Evolutionary conservation across 2,797 vertebrate genomes (phyloP).

Genomic region (Psittacula echo): DNA sequence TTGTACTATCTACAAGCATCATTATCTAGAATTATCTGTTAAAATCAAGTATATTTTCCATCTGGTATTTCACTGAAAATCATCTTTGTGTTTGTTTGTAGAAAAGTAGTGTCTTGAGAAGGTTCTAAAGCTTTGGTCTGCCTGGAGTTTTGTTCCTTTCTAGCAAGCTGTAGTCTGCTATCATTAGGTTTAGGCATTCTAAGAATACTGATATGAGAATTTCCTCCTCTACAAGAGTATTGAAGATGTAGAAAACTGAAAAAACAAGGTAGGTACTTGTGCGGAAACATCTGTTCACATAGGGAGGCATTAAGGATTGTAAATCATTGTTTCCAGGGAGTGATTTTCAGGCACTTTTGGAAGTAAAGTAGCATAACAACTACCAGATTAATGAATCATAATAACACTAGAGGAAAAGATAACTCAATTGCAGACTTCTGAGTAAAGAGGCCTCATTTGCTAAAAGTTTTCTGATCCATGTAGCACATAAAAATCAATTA

Average conservation of each 20-base stretch:
- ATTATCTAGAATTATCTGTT: conserved; percentile 33
- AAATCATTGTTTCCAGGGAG: neutral
- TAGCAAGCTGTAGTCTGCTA: neutral
- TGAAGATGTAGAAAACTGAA: neutral
- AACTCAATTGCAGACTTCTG: neutral
- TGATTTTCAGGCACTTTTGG: conserved; percentile 1
- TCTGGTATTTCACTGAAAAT: neutral
- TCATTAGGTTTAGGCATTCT: neutral
- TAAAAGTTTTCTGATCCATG: neutral
- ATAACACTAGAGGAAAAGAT: neutral
- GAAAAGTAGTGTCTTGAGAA: neutral
- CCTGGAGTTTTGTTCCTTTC: neutral
- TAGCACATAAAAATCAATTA: neutral
- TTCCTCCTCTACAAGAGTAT: neutral
- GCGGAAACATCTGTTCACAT: neutral
- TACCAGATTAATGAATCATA: neutral
- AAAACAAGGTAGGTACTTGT: neutral
- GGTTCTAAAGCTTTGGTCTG: neutral
- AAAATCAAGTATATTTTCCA: conserved; percentile 38
- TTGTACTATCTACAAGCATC: neutral
- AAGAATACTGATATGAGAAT: neutral
- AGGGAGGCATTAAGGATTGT: neutral
- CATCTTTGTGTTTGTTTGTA: neutral
- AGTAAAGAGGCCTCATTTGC: neutral
- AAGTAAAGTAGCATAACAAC: neutral